phyloP scores from a whole-genome alignment of 2,113 vertebrate genomes.

The Alces alces region DNA sequence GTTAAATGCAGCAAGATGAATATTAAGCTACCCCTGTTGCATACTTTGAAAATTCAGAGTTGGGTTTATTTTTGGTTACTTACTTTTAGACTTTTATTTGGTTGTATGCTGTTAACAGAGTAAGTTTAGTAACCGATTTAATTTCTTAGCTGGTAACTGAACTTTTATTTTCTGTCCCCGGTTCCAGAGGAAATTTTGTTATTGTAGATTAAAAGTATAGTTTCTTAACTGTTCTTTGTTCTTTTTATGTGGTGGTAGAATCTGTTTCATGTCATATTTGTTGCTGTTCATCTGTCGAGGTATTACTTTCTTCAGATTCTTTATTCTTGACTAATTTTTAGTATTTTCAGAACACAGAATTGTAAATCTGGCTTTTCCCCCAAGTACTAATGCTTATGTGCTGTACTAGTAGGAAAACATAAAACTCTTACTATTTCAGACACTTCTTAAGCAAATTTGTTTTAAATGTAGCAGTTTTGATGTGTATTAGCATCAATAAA shows the following conservation, averaged over 20 bases:
- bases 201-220: background rate
- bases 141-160: background rate
- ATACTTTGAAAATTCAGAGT: background rate
- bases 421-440: background rate
- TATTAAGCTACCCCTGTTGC: background rate
- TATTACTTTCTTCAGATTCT: background rate
- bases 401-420: background rate
- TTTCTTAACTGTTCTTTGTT: background rate
- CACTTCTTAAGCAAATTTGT: background rate
- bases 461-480: background rate
- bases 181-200: background rate
- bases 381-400: background rate
- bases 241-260: background rate
- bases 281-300: background rate
- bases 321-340: conserved; percentile 19
- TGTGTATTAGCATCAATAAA: background rate
- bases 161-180: background rate
- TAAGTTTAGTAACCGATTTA: background rate
- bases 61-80: background rate
- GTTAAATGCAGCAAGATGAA: background rate
- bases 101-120: background rate
- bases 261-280: background rate
- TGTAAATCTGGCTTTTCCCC: background rate
- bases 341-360: background rate
- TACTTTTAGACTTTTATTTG: conserved; percentile 13